These are phyloP conservation scores for Alexandromys fortis DNA, from an alignment of 2,113 vertebrate genomes.

Conservation along the genomic window DNA sequence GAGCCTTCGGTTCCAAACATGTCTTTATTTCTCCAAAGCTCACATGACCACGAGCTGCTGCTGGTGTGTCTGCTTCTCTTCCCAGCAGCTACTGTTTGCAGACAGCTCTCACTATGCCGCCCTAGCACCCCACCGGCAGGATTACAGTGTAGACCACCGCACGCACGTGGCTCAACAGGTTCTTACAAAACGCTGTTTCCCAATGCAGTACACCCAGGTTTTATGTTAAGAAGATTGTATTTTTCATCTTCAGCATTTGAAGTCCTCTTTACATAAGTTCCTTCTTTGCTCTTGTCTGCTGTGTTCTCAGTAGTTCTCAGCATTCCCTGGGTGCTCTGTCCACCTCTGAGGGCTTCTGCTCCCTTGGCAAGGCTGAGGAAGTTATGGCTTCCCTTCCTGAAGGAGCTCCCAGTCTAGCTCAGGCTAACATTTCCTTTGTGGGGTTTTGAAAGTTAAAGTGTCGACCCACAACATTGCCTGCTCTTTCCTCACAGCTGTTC, in stretches of 20 bases:
- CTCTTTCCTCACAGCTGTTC: constrained; percentile 83
- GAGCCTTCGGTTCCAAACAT: neutral
- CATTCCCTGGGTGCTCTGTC: no score
- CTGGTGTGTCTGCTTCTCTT: neutral
- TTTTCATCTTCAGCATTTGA: neutral
- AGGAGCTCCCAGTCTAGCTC: neutral
- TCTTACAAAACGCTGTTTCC: neutral
- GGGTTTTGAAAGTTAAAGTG: neutral
- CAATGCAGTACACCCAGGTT: neutral
- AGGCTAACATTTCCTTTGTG: neutral
- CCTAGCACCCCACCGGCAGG: neutral
- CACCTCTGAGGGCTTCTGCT: neutral
- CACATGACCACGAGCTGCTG: neutral
- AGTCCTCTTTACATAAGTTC: neutral
- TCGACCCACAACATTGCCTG: neutral
- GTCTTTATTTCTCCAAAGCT: neutral
- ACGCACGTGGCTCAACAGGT: neutral
- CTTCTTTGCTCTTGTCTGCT: accelerated
- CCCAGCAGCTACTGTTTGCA: neutral
- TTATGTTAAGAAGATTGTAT: neutral
- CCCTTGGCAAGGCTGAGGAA: neutral
- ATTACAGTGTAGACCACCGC: neutral
- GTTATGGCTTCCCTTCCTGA: neutral
- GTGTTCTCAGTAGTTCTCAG: neutral
- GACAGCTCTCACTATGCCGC: neutral